Conservation (phyloP, 1,140 invertebrate species). For the Sinonovacula constricta region DNA sequence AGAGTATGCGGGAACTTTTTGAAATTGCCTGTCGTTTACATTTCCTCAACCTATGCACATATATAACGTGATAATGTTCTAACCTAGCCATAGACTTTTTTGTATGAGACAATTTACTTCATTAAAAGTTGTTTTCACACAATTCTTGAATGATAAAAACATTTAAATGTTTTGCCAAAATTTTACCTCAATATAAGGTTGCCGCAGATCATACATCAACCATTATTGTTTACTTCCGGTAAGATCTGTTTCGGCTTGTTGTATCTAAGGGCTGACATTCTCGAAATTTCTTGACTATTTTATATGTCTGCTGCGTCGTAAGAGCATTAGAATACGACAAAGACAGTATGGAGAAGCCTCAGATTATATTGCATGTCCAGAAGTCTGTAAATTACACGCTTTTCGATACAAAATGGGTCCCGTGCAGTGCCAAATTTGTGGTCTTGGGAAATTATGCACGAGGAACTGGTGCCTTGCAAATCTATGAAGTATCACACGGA, state of each 20-base stretch:
- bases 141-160: too few species aligned
- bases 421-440: conserved; percentile 94
- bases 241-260: conserved; percentile 36
- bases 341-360: conserved; percentile 86
- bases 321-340: background rate
- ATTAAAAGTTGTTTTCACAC: too few species aligned
- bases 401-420: conserved; percentile 97
- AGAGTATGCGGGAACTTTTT: too few species aligned
- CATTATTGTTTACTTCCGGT: conserved; percentile 23
- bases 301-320: background rate
- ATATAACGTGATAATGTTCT: too few species aligned
- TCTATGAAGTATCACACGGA: conserved; percentile 89
- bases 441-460: conserved; percentile 90
- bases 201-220: background rate
- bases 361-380: conserved; percentile 93
- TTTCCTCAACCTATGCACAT: too few species aligned
- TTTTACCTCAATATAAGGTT: too few species aligned
- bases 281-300: conserved; percentile 34
- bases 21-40: too few species aligned
- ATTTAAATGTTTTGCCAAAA: too few species aligned
- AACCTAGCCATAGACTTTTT: too few species aligned
- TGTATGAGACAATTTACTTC: too few species aligned
- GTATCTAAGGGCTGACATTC: too few species aligned
- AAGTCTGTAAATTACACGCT: conserved; percentile 91
- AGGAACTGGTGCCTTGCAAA: conserved; percentile 90